Evolutionary conservation across 1,140 invertebrate species (phyloP).

Genomic region (Tyrophagus putrescentiae): DNA sequence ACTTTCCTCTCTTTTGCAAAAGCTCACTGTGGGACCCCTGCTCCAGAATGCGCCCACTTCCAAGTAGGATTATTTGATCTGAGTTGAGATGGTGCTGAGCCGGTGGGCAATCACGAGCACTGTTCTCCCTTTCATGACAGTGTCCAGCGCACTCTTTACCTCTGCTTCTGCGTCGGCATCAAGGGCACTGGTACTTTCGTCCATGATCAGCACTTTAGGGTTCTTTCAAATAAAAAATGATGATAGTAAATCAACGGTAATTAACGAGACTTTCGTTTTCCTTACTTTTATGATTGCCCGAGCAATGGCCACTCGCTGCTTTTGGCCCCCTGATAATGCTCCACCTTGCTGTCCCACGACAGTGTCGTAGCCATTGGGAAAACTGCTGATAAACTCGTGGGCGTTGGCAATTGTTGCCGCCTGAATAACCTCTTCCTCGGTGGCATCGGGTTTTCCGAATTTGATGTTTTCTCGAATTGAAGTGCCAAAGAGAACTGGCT

Average conservation of each 20-base stretch:
- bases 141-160: conserved; percentile 49
- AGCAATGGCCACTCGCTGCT: conserved; percentile 78
- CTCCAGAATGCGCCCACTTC: conserved; percentile 58
- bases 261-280: no score
- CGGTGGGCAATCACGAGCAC: conserved; percentile 59
- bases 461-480: conserved; percentile 83
- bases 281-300: conserved; percentile 66
- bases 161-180: conserved; percentile 19
- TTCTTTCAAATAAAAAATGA: no score
- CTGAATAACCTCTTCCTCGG: conserved; percentile 46
- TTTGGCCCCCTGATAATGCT: conserved; percentile 77
- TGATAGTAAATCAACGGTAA: no score
- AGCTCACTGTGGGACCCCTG: conserved; percentile 65
- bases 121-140: conserved; percentile 65
- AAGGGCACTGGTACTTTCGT: conserved; percentile 49
- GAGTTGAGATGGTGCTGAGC: conserved; percentile 54
- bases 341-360: conserved; percentile 72
- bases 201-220: conserved; percentile 53
- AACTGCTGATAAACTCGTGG: conserved; percentile 65
- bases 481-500: conserved; percentile 57
- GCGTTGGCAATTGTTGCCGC: conserved; percentile 78
- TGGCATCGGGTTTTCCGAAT: conserved; percentile 53
- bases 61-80: conserved; percentile 59
- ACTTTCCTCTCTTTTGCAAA: conserved; percentile 53
- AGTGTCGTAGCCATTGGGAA: conserved; percentile 71